Evolutionary conservation across 2,888 invertebrate species (phyloP), one percentile per base, ranked within the genome.

Genomic region (Erebia palarica): DNA sequence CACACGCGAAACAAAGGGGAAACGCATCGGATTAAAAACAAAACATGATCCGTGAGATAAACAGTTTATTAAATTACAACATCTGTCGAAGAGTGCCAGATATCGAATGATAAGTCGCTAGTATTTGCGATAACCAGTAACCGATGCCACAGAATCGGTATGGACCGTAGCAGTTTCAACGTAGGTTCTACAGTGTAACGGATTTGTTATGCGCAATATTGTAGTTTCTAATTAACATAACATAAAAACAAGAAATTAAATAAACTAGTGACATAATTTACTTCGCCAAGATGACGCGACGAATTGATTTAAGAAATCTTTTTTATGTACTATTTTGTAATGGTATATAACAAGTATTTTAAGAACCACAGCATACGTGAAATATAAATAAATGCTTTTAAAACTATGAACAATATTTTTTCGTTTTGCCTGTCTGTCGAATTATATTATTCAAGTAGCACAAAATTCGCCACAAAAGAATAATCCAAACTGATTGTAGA

Each of bases 51-150:
- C 68, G 70, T 68, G 74, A 78, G 81, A 82, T 80, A 80, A 79
- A 59, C 78, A 53, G 68, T 70, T 68, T 83, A 82, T 81, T 79
- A 75, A 78, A 79, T 83, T 82, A 76, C 83, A 82, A 80, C 86
- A 88, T 87, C 84, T 87, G 89, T 83, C 84, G 81, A 81, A 83
- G 79, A 79, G 80, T 78, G 79, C 76, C 79, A 84, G 91, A 88
- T 92, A 92, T 84, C 82, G 82, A 80, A 73, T 84, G 92, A 92
- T 92, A 92, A 89, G 77, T 85, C 77, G 75, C 76, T 79, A 79
- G 82, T 89, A 84, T 90, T 89, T 88, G 86, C 79, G 92, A 91
- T 92, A 92, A 89, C 87, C 78, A 90, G 89, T 89, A 88, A 84
- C 91, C 90, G 85, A 87, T 86, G 88, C 83, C 16, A 21, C 63